These are phyloP conservation scores for Ctena decussata DNA, from an alignment of 2,888 invertebrate genomes.

Conservation along the genomic window DNA sequence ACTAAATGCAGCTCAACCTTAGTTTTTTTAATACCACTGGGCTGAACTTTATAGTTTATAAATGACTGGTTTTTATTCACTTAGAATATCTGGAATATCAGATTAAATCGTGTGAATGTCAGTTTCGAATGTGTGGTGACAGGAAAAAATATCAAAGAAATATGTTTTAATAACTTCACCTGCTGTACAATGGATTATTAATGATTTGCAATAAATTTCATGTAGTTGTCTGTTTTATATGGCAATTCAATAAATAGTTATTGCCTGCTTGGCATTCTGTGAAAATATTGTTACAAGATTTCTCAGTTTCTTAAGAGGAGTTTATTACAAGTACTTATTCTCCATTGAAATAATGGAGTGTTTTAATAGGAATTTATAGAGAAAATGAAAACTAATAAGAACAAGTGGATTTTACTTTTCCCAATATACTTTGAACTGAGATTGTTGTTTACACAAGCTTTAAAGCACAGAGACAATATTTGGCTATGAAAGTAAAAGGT, in stretches of 20 bases:
- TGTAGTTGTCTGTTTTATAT: background rate
- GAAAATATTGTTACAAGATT: background rate
- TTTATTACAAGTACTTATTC: background rate
- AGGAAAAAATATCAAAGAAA: too few species aligned
- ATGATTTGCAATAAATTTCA: too few species aligned
- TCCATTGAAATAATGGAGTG: background rate
- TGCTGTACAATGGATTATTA: too few species aligned
- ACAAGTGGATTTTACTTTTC: background rate
- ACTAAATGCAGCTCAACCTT: too few species aligned
- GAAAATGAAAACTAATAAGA: background rate
- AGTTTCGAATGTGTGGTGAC: too few species aligned
- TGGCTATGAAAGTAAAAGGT: conserved; percentile 37
- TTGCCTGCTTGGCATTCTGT: background rate
- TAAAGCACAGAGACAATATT: background rate
- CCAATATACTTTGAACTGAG: background rate
- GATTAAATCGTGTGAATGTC: too few species aligned
- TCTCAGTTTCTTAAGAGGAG: background rate
- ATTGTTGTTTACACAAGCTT: conserved; percentile 17
- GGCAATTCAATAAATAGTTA: background rate
- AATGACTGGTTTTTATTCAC: too few species aligned
- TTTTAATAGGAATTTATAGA: background rate
- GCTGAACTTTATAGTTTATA: too few species aligned
- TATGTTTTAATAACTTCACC: too few species aligned
- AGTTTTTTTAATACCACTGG: too few species aligned
- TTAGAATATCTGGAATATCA: too few species aligned